Conservation (phyloP, 2,113 vertebrate species). For the Microcebus lehilahytsara region DNA sequence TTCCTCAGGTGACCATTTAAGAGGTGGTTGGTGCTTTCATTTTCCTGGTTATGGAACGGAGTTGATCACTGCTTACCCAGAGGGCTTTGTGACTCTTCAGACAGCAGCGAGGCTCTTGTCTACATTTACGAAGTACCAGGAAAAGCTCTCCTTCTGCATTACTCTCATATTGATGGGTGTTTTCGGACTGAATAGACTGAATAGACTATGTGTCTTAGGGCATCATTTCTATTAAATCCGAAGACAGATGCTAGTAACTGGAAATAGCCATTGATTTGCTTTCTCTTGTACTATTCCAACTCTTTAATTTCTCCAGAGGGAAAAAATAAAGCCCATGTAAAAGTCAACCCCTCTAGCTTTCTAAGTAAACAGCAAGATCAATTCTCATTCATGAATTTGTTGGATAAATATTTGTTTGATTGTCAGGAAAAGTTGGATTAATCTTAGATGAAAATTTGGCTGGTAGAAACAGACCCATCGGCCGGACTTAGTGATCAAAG, state of each 20-base stretch:
- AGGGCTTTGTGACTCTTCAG: background rate
- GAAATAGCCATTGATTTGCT: slow-evolving; percentile 76
- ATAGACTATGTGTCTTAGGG: slow-evolving; percentile 45
- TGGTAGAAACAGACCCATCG: background rate
- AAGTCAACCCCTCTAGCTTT: slow-evolving; percentile 56
- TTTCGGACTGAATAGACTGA: slow-evolving; percentile 17
- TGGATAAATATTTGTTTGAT: slow-evolving; percentile 60
- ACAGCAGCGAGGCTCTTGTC: background rate
- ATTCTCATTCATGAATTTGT: slow-evolving; percentile 67
- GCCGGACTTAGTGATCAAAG: background rate
- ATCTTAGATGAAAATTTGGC: slow-evolving; percentile 32
- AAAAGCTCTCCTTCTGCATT: background rate
- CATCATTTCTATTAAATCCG: slow-evolving; percentile 71
- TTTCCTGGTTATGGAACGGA: background rate
- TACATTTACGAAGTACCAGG: slow-evolving; percentile 2
- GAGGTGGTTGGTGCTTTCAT: background rate
- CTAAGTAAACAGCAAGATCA: slow-evolving; percentile 62
- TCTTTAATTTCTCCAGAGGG: slow-evolving; percentile 66
- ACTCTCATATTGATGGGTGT: slow-evolving; percentile 34
- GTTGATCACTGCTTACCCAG: background rate
- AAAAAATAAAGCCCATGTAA: slow-evolving; percentile 47
- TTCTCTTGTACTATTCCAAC: slow-evolving; percentile 57
- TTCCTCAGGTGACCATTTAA: background rate
- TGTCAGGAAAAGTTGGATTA: slow-evolving; percentile 47
- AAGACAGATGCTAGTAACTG: slow-evolving; percentile 72